Evolutionary conservation across 2,113 vertebrate species (phyloP).

Genomic region (Malurus cyaneus): DNA sequence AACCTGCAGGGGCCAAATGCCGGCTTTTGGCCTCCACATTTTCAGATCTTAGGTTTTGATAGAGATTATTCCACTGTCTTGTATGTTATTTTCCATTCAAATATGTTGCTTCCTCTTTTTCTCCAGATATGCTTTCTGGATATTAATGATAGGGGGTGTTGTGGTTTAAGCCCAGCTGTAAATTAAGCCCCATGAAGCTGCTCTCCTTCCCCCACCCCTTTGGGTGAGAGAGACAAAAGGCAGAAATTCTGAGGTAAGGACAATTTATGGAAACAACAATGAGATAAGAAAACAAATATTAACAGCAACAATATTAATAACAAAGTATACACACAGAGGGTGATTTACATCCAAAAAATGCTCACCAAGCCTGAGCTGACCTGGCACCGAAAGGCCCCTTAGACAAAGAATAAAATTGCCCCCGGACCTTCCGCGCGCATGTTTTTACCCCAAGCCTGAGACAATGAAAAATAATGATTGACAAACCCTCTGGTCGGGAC

Average conservation of each 20-base stretch:
- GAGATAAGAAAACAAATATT: not conserved
- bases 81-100: not conserved
- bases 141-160: not conserved
- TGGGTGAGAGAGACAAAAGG: not conserved
- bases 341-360: not conserved
- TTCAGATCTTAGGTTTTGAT: not conserved
- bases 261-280: not conserved
- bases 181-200: not conserved
- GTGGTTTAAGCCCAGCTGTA: not conserved
- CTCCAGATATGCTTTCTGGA: not conserved
- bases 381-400: fast-evolving
- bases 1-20: too few relatives aligned
- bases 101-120: not conserved
- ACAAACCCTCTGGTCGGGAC: not conserved
- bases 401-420: not conserved
- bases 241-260: not conserved
- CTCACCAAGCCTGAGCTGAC: not conserved
- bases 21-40: too few relatives aligned
- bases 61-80: not conserved
- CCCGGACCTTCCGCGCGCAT: not conserved
- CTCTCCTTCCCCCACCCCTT: not conserved
- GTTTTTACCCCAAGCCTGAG: not conserved
- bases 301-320: not conserved
- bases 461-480: not conserved
- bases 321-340: not conserved